These are phyloP conservation scores for Mesodorylaimus sp. DNA, from an alignment of 2,888 invertebrate species.

Conservation along the genomic window DNA sequence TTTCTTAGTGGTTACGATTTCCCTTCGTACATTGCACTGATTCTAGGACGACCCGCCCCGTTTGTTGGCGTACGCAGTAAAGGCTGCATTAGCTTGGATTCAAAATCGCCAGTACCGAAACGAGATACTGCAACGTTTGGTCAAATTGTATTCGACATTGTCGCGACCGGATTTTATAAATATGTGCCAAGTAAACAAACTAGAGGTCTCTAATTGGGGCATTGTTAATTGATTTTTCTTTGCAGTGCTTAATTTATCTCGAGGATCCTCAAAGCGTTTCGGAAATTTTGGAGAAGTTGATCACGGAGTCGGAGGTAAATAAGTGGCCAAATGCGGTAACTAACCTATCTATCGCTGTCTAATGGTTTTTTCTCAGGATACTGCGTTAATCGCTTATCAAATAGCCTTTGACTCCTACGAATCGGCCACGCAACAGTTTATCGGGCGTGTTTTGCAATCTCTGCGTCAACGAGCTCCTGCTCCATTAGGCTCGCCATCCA, in stretches of 20 bases:
- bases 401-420: conserved; percentile 97
- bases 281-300: conserved; percentile 70
- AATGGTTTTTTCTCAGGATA: no score
- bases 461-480: conserved; percentile 30
- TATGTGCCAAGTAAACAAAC: conserved; percentile 49
- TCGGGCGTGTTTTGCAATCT: conserved; percentile 64
- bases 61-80: conserved; percentile 84
- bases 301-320: conserved; percentile 48
- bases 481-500: no score
- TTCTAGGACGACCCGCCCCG: conserved; percentile 57
- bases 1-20: no score
- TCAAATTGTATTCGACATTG: conserved; percentile 68
- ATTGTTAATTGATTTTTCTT: conserved; percentile 8
- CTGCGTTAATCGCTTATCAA: conserved; percentile 87
- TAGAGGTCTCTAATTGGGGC: not conserved
- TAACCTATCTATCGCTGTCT: conserved; percentile 11
- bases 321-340: not conserved
- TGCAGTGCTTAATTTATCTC: conserved; percentile 79
- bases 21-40: conserved; percentile 7
- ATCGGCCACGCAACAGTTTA: conserved; percentile 91
- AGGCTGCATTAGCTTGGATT: conserved; percentile 85
- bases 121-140: conserved; percentile 66
- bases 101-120: conserved; percentile 83
- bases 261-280: conserved; percentile 84
- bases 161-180: conserved; percentile 88